Evolutionary conservation across 1,140 invertebrate species (phyloP), one percentile per base, ranked within the genome.

Genomic region (Arctopsyche grandis): DNA sequence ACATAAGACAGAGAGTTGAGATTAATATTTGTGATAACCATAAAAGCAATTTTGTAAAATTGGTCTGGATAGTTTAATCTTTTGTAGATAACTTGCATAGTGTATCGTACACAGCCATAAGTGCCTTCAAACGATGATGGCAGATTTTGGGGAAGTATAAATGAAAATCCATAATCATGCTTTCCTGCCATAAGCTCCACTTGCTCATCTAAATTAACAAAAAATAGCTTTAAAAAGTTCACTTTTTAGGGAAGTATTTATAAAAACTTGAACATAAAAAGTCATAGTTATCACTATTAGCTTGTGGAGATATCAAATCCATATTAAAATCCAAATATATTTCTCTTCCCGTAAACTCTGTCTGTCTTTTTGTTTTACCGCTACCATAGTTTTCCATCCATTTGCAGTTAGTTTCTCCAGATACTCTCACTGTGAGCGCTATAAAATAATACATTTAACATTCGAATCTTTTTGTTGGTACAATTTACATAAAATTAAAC

Each of bases 91-190:
- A 78, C 69, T 44, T 58, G 22, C 0, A 69, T 48, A 0, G 26
- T 38, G 58, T 78, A 78, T 16, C 77, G 46, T 21, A 78, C 69
- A 38, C 46, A 48, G 1, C 77, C 77, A 38, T 71, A 78, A 12
- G 44, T 5, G 9, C 77, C 77, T 71, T 78, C 77, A 16, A 56
- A 71, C 0, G 77, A 78, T 12, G 77, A 73, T 12, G 77, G 77
- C 21, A 78, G 26, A 38, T 19, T 58, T 19, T 24, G 66, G 5
- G 77, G 77, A 5, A 78, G 24, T 21, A 21, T 56, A 43, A 78
- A 78, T 14, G 66, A 16, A 21, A 78, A 78, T 26, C 66, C 46
- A 56, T 71, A 78, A 19, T 66, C 66, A 48, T 78, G 77, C 24
- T 26, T 38, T 5, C 77, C 77, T 14, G 52, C 22, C 16, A 14